Percentiles rank a stretch among this genome's conserved stretches.
Conservation (phyloP, 2,888 invertebrate species). For the Tillus elongatus region DNA sequence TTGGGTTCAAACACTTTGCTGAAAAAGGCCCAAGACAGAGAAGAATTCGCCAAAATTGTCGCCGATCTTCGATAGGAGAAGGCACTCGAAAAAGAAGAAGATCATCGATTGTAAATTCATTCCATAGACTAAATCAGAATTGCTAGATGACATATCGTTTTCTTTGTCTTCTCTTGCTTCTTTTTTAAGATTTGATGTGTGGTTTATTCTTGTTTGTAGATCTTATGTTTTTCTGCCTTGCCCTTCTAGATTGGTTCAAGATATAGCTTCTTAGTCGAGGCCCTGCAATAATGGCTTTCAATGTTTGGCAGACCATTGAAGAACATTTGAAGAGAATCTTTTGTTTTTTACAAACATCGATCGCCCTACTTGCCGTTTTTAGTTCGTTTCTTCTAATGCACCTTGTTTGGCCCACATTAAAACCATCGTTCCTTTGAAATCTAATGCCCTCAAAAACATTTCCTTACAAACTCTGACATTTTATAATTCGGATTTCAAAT, state of each 20-base stretch:
- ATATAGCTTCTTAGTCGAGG: too few relatives aligned
- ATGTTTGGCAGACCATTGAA: constrained; percentile 2
- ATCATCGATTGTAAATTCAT: constrained; percentile 1
- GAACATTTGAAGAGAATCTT: constrained; percentile 2
- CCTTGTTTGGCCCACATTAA: constrained; percentile 1
- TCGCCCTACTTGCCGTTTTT: constrained; percentile 1
- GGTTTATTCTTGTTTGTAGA: not conserved
- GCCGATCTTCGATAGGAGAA: too few relatives aligned
- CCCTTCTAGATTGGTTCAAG: too few relatives aligned
- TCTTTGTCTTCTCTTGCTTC: constrained; percentile 2
- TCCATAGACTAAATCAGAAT: constrained; percentile 2
- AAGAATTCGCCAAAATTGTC: too few relatives aligned
- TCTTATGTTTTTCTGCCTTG: too few relatives aligned
- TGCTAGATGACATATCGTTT: not conserved
- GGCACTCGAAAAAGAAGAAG: too few relatives aligned
- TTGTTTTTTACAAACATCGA: not conserved
- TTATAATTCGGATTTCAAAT: constrained; percentile 1
- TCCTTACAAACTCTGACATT: constrained; percentile 4
- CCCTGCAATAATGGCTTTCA: too few relatives aligned
- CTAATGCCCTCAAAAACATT: constrained; percentile 1
- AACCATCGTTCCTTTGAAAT: not conserved
- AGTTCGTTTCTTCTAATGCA: not conserved
- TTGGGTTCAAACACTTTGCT: too few relatives aligned
- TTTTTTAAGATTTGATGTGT: constrained; percentile 1
- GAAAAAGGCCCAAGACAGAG: too few relatives aligned